Evolutionary conservation across 2,113 vertebrate species (phyloP).

Genomic region (Strix uralensis): DNA sequence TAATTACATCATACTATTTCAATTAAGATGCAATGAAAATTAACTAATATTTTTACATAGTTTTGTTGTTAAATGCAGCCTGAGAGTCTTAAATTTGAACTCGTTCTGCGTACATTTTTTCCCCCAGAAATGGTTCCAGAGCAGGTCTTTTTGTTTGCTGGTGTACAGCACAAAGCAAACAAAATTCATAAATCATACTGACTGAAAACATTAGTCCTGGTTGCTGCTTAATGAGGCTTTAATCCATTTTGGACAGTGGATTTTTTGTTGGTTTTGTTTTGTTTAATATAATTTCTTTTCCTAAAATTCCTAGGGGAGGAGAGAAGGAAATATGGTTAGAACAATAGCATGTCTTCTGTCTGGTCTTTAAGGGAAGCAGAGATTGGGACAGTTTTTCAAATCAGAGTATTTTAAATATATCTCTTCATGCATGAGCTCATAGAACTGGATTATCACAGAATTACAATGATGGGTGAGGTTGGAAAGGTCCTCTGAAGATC

Average conservation of each 20-base stretch:
- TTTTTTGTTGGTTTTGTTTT: background rate
- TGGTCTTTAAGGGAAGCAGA: background rate
- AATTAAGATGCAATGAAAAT: background rate
- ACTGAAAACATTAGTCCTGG: background rate
- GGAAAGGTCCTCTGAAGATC: background rate
- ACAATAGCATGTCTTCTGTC: background rate
- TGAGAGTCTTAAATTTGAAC: background rate
- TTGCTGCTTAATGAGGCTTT: slow-evolving; percentile 34
- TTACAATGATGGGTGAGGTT: background rate
- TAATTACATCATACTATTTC: background rate
- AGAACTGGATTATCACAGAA: background rate
- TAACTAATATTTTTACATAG: background rate
- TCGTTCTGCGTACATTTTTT: background rate
- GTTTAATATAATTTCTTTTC: background rate
- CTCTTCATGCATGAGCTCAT: background rate
- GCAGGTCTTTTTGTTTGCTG: background rate
- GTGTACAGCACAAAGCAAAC: background rate
- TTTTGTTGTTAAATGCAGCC: background rate
- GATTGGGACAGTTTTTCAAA: background rate
- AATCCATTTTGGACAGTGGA: background rate
- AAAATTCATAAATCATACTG: slow-evolving; percentile 22
- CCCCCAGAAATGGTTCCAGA: background rate
- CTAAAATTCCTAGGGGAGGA: background rate
- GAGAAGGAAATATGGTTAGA: background rate
- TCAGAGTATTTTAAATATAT: background rate